Conservation (phyloP, 1,140 invertebrate genomes). For the Caenorhabditis brenneri region DNA sequence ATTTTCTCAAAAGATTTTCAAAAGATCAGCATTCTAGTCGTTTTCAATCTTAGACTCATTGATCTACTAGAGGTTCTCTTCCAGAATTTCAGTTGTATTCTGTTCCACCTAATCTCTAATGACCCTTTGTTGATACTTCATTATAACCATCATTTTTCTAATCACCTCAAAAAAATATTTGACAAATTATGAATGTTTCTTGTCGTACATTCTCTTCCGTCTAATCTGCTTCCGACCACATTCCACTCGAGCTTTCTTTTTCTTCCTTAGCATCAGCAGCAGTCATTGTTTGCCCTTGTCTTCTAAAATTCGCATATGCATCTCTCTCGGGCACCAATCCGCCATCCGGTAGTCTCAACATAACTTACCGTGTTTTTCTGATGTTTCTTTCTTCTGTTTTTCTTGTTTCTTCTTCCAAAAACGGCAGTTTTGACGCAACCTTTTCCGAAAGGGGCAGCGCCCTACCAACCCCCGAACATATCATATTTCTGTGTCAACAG, state of each 20-base stretch:
- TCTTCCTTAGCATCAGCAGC: background rate
- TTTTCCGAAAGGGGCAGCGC: constrained; percentile 11
- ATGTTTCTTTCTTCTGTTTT: background rate
- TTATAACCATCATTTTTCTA: background rate
- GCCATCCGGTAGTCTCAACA: background rate
- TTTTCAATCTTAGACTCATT: too few relatives aligned
- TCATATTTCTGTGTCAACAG: constrained; percentile 39
- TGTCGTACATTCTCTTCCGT: background rate
- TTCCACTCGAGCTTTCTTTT: constrained; percentile 33
- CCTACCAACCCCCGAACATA: constrained; percentile 33
- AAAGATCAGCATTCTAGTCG: too few relatives aligned
- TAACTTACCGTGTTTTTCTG: background rate
- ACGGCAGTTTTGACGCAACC: constrained; percentile 3
- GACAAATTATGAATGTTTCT: background rate
- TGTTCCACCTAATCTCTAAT: too few relatives aligned
- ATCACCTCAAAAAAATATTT: background rate
- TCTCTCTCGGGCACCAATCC: background rate
- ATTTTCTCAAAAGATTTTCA: too few relatives aligned
- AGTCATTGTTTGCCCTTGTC: constrained; percentile 34
- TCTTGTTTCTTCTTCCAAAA: constrained; percentile 3
- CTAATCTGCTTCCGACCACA: constrained; percentile 38
- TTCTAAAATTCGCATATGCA: constrained; percentile 9
- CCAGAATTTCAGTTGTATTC: too few relatives aligned
- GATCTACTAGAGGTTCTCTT: too few relatives aligned
- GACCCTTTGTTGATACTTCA: too few relatives aligned